Evolutionary conservation across 1,140 invertebrate genomes (phyloP).

Genomic region (Portunus trituberculatus): DNA sequence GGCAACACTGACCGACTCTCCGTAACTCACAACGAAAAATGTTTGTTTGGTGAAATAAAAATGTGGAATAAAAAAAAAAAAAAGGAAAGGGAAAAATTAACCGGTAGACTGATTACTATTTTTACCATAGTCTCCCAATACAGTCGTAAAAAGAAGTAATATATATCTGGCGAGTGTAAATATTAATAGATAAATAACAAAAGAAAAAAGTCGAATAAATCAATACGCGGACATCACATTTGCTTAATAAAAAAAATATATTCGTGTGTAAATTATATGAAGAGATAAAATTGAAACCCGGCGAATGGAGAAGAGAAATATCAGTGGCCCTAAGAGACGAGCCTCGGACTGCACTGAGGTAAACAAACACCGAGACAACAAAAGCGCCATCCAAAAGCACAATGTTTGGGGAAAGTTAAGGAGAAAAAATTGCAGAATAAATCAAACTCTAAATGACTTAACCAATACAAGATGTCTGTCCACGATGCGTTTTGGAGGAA

Average conservation of each 20-base stretch:
- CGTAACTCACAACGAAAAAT: neutral
- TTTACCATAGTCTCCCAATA: constrained; percentile 4
- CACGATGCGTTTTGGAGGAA: neutral
- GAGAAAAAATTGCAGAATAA: neutral
- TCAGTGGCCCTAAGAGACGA: neutral
- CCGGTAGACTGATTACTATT: neutral
- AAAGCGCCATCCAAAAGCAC: neutral
- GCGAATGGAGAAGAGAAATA: neutral
- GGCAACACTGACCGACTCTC: neutral
- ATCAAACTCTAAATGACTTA: constrained; percentile 3
- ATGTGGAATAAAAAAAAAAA: neutral
- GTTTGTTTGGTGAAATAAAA: neutral
- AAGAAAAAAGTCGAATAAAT: neutral
- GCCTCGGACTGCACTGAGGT: neutral
- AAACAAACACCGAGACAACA: neutral
- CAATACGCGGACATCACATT: neutral
- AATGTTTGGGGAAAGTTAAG: neutral
- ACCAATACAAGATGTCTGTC: neutral
- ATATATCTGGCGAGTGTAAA: neutral
- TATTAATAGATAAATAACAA: neutral
- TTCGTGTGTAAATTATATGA: no score
- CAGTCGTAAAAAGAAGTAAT: neutral
- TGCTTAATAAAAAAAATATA: neutral
- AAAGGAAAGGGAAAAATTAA: neutral
- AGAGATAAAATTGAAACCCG: neutral